A percentile compares a stretch with the other conserved stretches of the same genome.
Conservation (phyloP, 2,113 vertebrate species). For the Meles meles region DNA sequence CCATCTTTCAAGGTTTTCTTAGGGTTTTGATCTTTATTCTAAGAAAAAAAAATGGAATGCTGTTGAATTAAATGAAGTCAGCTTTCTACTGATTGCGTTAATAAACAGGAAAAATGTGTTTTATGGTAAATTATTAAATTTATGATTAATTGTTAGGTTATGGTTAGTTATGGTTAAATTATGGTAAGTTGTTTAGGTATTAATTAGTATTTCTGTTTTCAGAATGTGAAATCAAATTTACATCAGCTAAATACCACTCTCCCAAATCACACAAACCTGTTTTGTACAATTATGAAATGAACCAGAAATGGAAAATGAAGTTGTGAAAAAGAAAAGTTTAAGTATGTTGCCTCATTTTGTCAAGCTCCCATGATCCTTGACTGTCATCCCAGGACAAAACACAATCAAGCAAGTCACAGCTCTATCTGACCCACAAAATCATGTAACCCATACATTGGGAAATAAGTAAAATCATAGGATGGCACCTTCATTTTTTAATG, state of each 20-base stretch:
- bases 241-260: background rate
- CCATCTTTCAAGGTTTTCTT: background rate
- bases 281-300: background rate
- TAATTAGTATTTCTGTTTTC: background rate
- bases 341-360: background rate
- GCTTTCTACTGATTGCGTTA: background rate
- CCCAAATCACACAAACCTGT: background rate
- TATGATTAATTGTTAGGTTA: too few species aligned
- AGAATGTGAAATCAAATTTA: background rate
- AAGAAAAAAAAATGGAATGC: background rate
- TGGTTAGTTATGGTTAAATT: too few species aligned
- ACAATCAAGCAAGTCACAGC: background rate
- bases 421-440: background rate
- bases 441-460: background rate
- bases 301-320: background rate
- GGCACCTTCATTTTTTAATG: background rate
- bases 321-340: background rate
- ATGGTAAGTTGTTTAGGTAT: background rate
- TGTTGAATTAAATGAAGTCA: background rate
- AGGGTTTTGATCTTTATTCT: background rate
- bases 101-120: background rate
- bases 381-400: background rate
- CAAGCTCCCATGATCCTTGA: background rate
- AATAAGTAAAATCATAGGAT: background rate
- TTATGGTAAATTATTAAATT: background rate